Evolutionary conservation across 2,888 invertebrate species (phyloP).

Genomic region (Rapana venosa): DNA sequence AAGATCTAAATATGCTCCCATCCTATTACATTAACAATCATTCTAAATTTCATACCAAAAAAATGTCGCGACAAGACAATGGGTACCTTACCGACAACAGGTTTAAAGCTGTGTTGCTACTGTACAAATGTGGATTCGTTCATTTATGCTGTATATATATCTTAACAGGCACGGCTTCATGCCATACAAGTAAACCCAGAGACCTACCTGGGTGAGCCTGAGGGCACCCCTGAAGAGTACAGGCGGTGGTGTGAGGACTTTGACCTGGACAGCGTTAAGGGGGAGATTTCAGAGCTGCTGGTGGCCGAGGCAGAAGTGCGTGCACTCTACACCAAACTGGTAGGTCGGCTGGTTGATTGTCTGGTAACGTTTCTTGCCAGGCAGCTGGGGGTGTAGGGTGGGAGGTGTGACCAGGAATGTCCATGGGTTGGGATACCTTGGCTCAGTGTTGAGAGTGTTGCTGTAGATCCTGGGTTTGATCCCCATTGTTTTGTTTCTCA

Average conservation of each 20-base stretch:
- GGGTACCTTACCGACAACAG: no score
- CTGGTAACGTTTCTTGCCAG: background rate
- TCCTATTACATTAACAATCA: no score
- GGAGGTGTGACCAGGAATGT: no score
- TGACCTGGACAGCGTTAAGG: slow-evolving; percentile 79
- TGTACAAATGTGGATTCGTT: no score
- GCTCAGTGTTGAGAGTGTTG: no score
- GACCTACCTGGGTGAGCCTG: slow-evolving; percentile 86
- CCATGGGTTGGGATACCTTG: no score
- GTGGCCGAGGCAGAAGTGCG: slow-evolving; percentile 82
- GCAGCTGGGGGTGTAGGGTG: background rate
- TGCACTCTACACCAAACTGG: slow-evolving; percentile 84
- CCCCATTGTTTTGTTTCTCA: no score
- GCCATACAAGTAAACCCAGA: slow-evolving; percentile 86
- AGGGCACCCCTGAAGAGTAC: slow-evolving; percentile 81
- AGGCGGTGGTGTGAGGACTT: slow-evolving; percentile 83
- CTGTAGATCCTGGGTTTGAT: no score
- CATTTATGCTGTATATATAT: background rate
- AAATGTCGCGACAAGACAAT: no score
- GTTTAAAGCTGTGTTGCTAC: no score
- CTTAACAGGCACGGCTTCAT: slow-evolving; percentile 84
- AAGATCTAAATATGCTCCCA: no score
- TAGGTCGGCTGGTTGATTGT: slow-evolving; percentile 79
- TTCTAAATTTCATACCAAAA: no score
- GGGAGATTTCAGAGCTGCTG: slow-evolving; percentile 83